Base-by-base conservation (phyloP, 2,888 invertebrate species). In the Hirudinaria manillensis region DNA sequence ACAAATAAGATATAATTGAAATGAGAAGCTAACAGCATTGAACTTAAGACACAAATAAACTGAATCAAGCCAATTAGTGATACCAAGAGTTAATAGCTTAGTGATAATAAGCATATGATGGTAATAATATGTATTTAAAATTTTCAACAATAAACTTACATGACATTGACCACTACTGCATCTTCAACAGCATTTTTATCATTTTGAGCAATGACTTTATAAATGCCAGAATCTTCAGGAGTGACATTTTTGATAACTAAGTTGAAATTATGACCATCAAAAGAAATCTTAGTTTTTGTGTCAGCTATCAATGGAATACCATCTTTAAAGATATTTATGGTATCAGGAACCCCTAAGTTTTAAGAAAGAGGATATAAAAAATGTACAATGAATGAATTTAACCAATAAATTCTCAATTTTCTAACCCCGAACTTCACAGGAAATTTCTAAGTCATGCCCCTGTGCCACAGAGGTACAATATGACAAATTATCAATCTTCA, bases 161-260 rank as follows among this genome's bases (percentile, higher is more conserved):
- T 6, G 56, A 53, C 32, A 29, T 29, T 56, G 27, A 53, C 16
- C 13, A 72, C 61, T 56, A 24, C 2, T 29, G 53, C 24, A 53
- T 72, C n/a, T 3, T 24, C 27, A 21, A 56, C 29, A 10, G 19
- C 29, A 53, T 27, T 45, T 38, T 72, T 27, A 3, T 53, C 29
- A 29, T 72, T 72, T 53, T n/a, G 24, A 16, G 72, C 72, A 19
- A 72, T 29, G 13, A 72, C 55, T 27, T 27, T 56, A 32, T 72
- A 72, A 24, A 24, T 29, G 29, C 72, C 72, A 32, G 38, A 29
- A 53, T 72, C 72, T 29, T n/a, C 53, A 6, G 34, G n/a, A 32
- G 27, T 29, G 16, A 53, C 72, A 19, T 53, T 55, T 72, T 51
- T 55, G 16, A 72, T 72, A 53, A 32, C 32, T 55, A 72, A 55